A percentile compares a stretch with the other conserved stretches of the same genome.
Conservation (phyloP, 2,888 invertebrate species). For the Torymus aiolomorphi region DNA sequence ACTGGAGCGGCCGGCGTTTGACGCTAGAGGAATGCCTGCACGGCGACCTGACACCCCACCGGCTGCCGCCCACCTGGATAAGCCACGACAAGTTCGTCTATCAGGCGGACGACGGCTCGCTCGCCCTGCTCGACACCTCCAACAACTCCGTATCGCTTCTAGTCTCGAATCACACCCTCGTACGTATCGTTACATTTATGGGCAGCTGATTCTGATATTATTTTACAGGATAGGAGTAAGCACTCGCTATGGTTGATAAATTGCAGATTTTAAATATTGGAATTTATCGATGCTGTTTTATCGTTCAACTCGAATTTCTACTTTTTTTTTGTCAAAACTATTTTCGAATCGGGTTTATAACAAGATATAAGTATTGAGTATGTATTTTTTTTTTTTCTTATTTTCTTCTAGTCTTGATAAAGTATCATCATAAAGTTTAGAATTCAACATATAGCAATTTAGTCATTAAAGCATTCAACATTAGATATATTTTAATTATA, state of each 20-base stretch:
- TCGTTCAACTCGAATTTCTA: no score
- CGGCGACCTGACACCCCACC: slow-evolving; percentile 84
- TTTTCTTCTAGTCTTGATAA: no score
- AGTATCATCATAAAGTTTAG: no score
- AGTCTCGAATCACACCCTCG: slow-evolving; percentile 91
- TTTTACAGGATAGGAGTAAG: background rate
- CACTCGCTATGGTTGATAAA: background rate
- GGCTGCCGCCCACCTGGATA: slow-evolving; percentile 89
- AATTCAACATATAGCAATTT: no score
- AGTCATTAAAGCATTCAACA: no score
- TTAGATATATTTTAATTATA: no score
- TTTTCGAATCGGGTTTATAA: no score
- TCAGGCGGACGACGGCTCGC: slow-evolving; percentile 90
- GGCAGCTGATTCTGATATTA: background rate
- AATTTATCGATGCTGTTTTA: no score
- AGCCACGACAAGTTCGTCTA: slow-evolving; percentile 89
- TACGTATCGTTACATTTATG: slow-evolving; percentile 75
- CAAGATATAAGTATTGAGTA: no score
- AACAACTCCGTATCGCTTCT: slow-evolving; percentile 87
- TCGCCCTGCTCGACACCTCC: slow-evolving; percentile 87
- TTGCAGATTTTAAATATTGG: no score
- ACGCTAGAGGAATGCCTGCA: slow-evolving; percentile 90
- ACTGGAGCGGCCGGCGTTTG: slow-evolving; percentile 92
- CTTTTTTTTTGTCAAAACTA: no score
- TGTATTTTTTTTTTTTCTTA: no score